Conservation (phyloP, 2,113 vertebrate genomes). For the Archocentrus centrarchus region DNA sequence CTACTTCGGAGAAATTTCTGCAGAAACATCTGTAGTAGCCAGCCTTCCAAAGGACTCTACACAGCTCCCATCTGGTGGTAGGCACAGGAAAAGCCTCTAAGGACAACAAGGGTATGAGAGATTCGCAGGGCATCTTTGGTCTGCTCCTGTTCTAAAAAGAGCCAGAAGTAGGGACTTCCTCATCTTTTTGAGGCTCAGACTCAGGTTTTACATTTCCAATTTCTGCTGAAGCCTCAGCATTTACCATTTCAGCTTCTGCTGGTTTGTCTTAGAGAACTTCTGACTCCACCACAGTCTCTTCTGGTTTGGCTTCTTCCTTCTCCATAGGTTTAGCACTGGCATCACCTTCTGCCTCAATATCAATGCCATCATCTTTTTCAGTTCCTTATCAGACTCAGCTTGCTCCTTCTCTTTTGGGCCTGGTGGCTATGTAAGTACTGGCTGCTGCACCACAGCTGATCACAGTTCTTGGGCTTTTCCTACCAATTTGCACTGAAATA, state of each 20-base stretch:
- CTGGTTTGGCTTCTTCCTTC: constrained; percentile 10
- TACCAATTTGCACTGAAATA: too few species aligned
- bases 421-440: too few species aligned
- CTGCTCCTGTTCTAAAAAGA: constrained; percentile 84
- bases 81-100: constrained; percentile 84
- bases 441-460: neutral
- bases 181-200: constrained; percentile 30
- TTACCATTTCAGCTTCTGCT: neutral
- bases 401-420: constrained; percentile 11
- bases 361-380: neutral
- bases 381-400: neutral
- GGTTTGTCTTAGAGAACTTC: constrained; percentile 11
- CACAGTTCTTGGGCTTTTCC: too few species aligned
- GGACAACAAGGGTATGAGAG: constrained; percentile 86
- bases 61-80: constrained; percentile 71
- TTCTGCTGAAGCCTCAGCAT: constrained; percentile 24
- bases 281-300: neutral
- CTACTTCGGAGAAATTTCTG: too few species aligned
- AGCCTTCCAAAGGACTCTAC: too few species aligned
- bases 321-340: neutral
- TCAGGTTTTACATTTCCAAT: neutral
- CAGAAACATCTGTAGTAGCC: too few species aligned
- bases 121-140: constrained; percentile 82
- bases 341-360: neutral
- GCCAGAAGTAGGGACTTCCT: constrained; percentile 48